Conservation (phyloP, 2,888 invertebrate genomes). For the Ormia ochracea region DNA sequence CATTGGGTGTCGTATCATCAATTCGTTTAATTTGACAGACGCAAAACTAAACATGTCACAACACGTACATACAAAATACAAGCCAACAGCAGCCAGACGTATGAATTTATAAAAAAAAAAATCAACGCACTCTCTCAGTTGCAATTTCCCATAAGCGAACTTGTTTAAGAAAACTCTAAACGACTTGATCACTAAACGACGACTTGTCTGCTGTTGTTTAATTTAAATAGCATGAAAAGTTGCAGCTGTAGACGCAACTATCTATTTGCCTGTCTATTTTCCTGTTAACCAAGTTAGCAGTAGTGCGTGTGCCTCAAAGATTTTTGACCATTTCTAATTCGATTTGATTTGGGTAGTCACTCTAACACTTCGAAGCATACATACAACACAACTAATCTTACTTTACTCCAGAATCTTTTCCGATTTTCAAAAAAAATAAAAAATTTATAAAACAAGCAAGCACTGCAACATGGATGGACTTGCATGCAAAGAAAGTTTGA, state of each 20-base stretch:
- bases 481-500: conserved; percentile 51
- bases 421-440: neutral
- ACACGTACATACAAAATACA: conserved; percentile 66
- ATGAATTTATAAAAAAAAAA: neutral
- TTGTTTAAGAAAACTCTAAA: conserved; percentile 28
- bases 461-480: neutral
- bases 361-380: conserved; percentile 4
- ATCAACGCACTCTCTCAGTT: neutral
- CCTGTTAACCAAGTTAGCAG: conserved; percentile 19
- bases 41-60: conserved; percentile 78
- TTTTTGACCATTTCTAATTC: conserved; percentile 60
- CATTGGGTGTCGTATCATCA: conserved; percentile 78
- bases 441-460: neutral
- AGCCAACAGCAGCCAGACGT: conserved; percentile 27
- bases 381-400: conserved; percentile 50
- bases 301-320: conserved; percentile 47
- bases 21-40: conserved; percentile 78
- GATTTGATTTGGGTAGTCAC: conserved; percentile 55
- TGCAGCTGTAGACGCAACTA: neutral
- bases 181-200: conserved; percentile 30
- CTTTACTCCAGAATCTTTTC: conserved; percentile 9
- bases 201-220: conserved; percentile 48
- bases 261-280: neutral
- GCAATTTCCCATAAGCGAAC: conserved; percentile 37
- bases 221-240: conserved; percentile 25